Conservation (phyloP, 2,888 invertebrate genomes). For the Tachina fera region DNA sequence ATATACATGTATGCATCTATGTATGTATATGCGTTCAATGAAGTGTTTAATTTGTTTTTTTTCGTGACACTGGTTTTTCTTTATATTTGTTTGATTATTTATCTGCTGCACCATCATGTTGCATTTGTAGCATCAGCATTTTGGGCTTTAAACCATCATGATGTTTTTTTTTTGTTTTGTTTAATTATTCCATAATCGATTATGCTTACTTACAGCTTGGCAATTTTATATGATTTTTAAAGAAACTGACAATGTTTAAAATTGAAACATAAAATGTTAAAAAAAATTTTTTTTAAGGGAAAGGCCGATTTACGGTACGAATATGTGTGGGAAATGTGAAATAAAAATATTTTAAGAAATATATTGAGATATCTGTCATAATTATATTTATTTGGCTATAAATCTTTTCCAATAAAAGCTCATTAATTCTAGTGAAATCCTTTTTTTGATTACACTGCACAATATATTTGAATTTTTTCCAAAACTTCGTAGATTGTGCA, state of each 20-base stretch:
- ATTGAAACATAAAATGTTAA: background rate
- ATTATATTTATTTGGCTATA: too few species aligned
- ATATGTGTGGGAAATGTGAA: background rate
- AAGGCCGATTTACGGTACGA: background rate
- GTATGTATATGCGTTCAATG: slow-evolving; percentile 47
- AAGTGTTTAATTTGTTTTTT: slow-evolving; percentile 37
- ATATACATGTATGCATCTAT: too few species aligned
- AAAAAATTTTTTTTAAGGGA: background rate
- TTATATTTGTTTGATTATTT: background rate
- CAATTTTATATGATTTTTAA: background rate
- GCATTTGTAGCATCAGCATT: background rate
- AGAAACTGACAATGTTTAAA: background rate
- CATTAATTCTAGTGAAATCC: too few species aligned
- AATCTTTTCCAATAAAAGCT: too few species aligned
- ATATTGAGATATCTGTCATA: too few species aligned
- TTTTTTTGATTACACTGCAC: too few species aligned
- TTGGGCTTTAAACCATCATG: background rate
- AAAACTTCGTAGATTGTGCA: too few species aligned
- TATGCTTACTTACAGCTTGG: background rate
- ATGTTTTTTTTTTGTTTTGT: background rate
- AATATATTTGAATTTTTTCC: too few species aligned
- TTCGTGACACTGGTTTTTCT: slow-evolving; percentile 41
- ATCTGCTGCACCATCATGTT: background rate
- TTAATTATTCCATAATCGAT: slow-evolving; percentile 45
- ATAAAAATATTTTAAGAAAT: too few species aligned